Base-by-base conservation (phyloP, 2,113 vertebrate species). In the Struthidea cinerea region DNA sequence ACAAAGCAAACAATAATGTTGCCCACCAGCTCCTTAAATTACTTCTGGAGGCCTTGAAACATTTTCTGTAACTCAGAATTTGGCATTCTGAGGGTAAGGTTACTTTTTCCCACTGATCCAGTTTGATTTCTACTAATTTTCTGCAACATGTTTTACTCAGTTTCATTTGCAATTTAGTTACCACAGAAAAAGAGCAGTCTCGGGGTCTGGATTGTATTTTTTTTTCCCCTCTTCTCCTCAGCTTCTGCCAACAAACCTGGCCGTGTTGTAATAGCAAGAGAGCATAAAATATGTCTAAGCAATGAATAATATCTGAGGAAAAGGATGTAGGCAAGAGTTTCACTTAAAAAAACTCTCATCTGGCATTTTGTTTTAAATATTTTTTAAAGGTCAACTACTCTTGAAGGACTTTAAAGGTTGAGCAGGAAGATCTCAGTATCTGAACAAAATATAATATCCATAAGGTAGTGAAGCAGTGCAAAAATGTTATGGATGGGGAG, bases 401-500 rank as follows among this genome's bases (percentile, higher is more conserved):
- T 87, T 95, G 95, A 98, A 98, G 95, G 90, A 96, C 95, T 96
- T 98, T 97, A 98, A 98, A 98, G 97, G 97, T 97, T 98, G 95
- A 61, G 94, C 94, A 95, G 91, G 96, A 94, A 93, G 98, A 97
- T 96, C 53, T 86, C 85, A 76, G 27, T 89, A 88, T 97, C 96
- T 82, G 28, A 98, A 97, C 86, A 94, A 93, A 96, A 94, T 22
- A 79, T 64, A 96, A 97, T 95, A 52, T 88, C 95, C 92, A 94
- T 37, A 94, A 97, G 17, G 79, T 56, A 78, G 46, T 71, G 84
- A 95, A 92, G 78, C 57, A 74, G 28, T 55, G 56, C 87, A 78
- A 69, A 90, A 77, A 93, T 2, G 81, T 49, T 73, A 73, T 90
- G 91, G 97, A 86, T 59, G 74, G 88, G 46, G 44, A 96, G 49